Conservation (phyloP, 2,888 invertebrate genomes). For the Abrostola tripartita region DNA sequence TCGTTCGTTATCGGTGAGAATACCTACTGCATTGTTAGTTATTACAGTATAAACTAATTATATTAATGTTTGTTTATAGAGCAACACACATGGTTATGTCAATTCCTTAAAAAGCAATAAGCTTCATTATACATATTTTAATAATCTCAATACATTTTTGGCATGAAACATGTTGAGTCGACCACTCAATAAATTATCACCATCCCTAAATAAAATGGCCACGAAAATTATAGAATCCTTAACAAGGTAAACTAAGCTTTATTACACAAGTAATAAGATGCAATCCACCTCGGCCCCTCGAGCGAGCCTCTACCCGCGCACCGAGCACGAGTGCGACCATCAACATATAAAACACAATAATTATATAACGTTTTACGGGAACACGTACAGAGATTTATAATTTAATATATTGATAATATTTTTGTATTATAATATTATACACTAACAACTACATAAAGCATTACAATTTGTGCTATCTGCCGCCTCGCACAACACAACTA, state of each 20-base stretch:
- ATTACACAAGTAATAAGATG: slow-evolving; percentile 48
- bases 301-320: slow-evolving; percentile 44
- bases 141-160: slow-evolving; percentile 5
- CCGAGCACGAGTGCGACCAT: slow-evolving; percentile 33
- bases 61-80: too few species aligned
- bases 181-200: slow-evolving; percentile 35
- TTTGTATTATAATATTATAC: slow-evolving; percentile 68
- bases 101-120: not conserved
- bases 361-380: slow-evolving; percentile 66
- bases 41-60: too few species aligned
- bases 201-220: slow-evolving; percentile 51
- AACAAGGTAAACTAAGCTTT: slow-evolving; percentile 49
- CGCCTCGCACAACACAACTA: slow-evolving; percentile 35
- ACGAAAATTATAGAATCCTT: slow-evolving; percentile 44
- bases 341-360: slow-evolving; percentile 57
- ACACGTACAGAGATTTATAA: slow-evolving; percentile 76
- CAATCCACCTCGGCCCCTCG: slow-evolving; percentile 37
- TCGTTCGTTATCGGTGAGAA: too few species aligned
- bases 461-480: slow-evolving; percentile 76
- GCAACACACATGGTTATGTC: too few species aligned
- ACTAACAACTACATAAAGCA: slow-evolving; percentile 85
- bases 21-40: too few species aligned
- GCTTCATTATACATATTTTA: not conserved
- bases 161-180: slow-evolving; percentile 1
- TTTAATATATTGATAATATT: slow-evolving; percentile 60